Percentiles rank a stretch among this genome's conserved stretches.
phyloP scores from a whole-genome alignment of 2,888 invertebrate genomes.

The Megastigmus dorsalis region DNA sequence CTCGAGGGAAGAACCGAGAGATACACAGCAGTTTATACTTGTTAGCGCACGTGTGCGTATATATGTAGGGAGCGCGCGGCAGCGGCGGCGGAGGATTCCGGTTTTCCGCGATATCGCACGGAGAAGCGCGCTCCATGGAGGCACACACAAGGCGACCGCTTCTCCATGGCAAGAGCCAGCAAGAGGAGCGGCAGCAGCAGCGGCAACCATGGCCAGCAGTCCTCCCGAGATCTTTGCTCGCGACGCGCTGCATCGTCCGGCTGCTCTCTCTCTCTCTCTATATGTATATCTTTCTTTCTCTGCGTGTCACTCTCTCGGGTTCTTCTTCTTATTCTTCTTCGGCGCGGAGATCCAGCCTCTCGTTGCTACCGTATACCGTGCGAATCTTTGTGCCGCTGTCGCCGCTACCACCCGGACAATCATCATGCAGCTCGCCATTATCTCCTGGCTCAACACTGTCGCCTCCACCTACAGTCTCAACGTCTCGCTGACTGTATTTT shows the following conservation, averaged over 20 bases:
- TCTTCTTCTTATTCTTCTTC: background rate
- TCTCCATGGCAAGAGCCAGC: background rate
- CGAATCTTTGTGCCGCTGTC: background rate
- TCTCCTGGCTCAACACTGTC: conserved; percentile 62
- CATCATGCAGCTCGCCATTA: conserved; percentile 61
- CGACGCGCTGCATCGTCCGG: background rate
- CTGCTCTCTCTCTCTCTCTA: background rate
- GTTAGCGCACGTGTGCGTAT: too few relatives aligned
- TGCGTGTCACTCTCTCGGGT: background rate
- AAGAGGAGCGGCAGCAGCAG: background rate
- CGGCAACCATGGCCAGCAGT: background rate
- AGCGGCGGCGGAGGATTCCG: too few relatives aligned
- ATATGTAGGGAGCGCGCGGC: too few relatives aligned
- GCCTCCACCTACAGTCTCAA: conserved; percentile 56
- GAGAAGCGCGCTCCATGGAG: conserved; percentile 4
- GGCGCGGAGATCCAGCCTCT: too few relatives aligned
- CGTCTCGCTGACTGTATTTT: conserved; percentile 57
- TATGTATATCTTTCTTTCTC: background rate
- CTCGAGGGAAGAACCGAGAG: too few relatives aligned
- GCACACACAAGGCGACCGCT: background rate
- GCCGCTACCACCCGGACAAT: background rate
- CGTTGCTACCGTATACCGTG: too few relatives aligned
- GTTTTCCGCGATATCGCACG: conserved; percentile 27
- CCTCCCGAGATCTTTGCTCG: conserved; percentile 1
- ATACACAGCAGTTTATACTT: too few relatives aligned